Base-by-base conservation (phyloP, 2,113 vertebrate species). In the Lonchura striata region DNA sequence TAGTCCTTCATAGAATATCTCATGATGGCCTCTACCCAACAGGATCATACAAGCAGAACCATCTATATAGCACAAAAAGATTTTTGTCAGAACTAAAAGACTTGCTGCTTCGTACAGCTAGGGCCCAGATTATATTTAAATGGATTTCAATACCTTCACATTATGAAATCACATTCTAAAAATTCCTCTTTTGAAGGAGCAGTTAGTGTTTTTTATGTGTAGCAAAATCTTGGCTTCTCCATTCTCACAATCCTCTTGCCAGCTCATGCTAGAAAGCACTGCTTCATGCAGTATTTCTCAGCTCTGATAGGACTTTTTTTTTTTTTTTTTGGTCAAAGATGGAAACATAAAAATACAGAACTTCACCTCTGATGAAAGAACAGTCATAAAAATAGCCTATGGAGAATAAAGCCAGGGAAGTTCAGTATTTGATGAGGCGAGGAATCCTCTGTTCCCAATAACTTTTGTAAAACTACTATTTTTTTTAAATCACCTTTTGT, bases 91-190 rank as follows among this genome's bases (percentile, higher is more conserved):
- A 82, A 90, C 65, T 19, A 65, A 89, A 86, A 90, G 15, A 42
- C 11, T 46, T 12, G 5, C 14, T 82, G 37, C 19, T 72, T 53
- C 78, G 88, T 57, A 71, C n/a, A 86, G 50, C 47, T 59, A 84
- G 30, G 50, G 33, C 47, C 88, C 60, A 85, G 82, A 33, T 90
- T 52, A 13, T 52, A 61, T 52, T 85, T 90, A 78, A 92, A 85
- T 46, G n/a, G 46, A 90, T 95, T 92, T 61, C 84, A 91, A 94
- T 92, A 71, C 21, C 24, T 85, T 35, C 74, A 65, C 54, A 80
- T 92, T 93, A 94, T 92, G 84, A 94, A 94, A 94, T 94, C 72
- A 79, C 61, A 75, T 88, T 88, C 92, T 96, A 96, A 95, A 95
- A 96, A 93, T 82, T 89, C 82, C 68, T 88, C 76, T 94, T 96